Conservation (phyloP, 2,113 vertebrate genomes). For the Eupsittula cactorum region DNA sequence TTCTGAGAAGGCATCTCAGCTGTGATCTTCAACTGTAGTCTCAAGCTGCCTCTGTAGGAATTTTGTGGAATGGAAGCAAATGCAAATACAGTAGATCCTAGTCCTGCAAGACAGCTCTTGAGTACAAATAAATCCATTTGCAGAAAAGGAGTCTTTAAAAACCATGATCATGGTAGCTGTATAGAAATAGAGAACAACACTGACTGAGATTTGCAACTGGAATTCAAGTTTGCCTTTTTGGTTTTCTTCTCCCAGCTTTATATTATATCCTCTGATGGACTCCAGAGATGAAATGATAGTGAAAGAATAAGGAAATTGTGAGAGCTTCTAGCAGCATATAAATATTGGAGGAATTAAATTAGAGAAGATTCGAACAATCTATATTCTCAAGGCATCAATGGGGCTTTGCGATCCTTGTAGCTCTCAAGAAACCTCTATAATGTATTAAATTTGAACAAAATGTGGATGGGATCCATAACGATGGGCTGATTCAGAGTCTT, state of each 20-base stretch:
- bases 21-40: not conserved
- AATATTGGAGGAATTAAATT: not conserved
- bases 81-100: not conserved
- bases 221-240: not conserved
- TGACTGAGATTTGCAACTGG: not conserved
- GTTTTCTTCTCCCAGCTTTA: not conserved
- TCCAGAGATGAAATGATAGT: not conserved
- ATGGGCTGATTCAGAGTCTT: constrained; percentile 22
- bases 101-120: not conserved
- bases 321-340: not conserved
- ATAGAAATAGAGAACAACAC: not conserved
- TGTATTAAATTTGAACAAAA: not conserved
- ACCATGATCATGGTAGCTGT: not conserved
- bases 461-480: not conserved
- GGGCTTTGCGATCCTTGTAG: constrained; percentile 12
- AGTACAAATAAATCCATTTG: not conserved
- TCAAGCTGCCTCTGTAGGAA: not conserved
- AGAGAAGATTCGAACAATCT: constrained; percentile 30
- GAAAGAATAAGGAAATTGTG: not conserved
- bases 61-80: not conserved
- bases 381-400: constrained; percentile 20
- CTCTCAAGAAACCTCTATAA: not conserved
- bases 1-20: not conserved
- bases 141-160: not conserved
- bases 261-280: not conserved